phyloP scores from a whole-genome alignment of 2,888 invertebrate species.

The Mimas tiliae region DNA sequence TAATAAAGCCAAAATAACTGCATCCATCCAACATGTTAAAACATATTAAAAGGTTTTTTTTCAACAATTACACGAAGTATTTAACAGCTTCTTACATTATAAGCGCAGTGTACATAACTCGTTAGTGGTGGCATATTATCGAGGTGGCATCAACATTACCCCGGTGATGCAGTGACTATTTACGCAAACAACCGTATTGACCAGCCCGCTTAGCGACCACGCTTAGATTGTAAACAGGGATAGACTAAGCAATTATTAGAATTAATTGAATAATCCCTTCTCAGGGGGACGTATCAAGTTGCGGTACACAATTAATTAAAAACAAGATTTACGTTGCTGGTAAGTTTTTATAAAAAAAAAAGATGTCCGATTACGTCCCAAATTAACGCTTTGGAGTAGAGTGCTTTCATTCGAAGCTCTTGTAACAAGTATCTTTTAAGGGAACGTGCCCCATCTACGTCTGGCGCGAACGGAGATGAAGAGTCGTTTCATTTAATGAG shows the following conservation, averaged over 20 bases:
- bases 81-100: slow-evolving; percentile 10
- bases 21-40: background rate
- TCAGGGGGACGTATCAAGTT: background rate
- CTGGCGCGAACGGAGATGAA: slow-evolving; percentile 11
- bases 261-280: slow-evolving; percentile 11
- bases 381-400: slow-evolving; percentile 18
- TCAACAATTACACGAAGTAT: slow-evolving; percentile 4
- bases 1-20: background rate
- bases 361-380: slow-evolving; percentile 20
- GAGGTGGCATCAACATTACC: slow-evolving; percentile 26
- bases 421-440: slow-evolving; percentile 20
- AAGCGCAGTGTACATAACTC: slow-evolving; percentile 23
- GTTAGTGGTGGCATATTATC: slow-evolving; percentile 29
- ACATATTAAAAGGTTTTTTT: background rate
- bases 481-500: slow-evolving; percentile 21
- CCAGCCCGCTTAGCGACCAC: slow-evolving; percentile 62
- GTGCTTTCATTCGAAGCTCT: slow-evolving; percentile 10
- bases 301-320: slow-evolving; percentile 7
- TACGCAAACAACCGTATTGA: slow-evolving; percentile 72
- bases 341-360: background rate
- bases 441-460: slow-evolving; percentile 20
- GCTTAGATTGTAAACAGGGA: slow-evolving; percentile 61
- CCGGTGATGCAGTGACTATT: slow-evolving; percentile 61
- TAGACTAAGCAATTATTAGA: slow-evolving; percentile 41
- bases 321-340: slow-evolving; percentile 6